Percentiles rank a stretch among this genome's conserved stretches.
Conservation (phyloP, 2,113 vertebrate genomes). For the Campylorhamphus procurvoides region DNA sequence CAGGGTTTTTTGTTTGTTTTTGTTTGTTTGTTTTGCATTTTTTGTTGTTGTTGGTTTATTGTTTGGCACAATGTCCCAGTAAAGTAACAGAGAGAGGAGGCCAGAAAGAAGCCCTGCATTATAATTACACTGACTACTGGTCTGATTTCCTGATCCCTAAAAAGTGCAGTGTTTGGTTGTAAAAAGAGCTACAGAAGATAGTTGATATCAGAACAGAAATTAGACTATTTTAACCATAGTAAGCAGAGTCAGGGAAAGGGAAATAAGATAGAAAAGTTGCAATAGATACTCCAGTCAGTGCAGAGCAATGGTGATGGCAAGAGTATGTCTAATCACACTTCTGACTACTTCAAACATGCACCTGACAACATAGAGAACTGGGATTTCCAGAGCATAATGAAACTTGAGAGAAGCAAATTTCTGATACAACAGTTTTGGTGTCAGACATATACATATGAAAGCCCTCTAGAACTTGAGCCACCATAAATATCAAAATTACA, state of each 20-base stretch:
- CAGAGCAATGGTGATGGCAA: background rate
- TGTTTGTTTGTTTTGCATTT: no score
- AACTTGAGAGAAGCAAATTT: background rate
- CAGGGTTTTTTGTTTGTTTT: fast-evolving
- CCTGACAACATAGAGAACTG: background rate
- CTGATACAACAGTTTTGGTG: background rate
- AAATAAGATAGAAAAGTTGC: background rate
- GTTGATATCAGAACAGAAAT: background rate
- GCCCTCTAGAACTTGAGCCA: background rate
- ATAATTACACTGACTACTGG: background rate
- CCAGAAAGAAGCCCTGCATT: background rate
- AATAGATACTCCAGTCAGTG: background rate
- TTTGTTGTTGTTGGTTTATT: background rate
- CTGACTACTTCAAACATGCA: background rate
- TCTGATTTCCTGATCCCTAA: background rate
- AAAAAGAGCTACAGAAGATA: background rate
- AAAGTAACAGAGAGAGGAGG: background rate
- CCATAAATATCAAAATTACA: background rate
- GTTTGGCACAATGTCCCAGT: background rate
- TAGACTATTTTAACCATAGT: background rate
- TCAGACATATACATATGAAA: background rate
- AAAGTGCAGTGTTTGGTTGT: background rate
- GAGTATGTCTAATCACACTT: background rate
- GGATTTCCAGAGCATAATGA: background rate
- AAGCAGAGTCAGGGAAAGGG: background rate